phyloP scores from a whole-genome alignment of 1,140 invertebrate species.

The Zaprionus inermis region DNA sequence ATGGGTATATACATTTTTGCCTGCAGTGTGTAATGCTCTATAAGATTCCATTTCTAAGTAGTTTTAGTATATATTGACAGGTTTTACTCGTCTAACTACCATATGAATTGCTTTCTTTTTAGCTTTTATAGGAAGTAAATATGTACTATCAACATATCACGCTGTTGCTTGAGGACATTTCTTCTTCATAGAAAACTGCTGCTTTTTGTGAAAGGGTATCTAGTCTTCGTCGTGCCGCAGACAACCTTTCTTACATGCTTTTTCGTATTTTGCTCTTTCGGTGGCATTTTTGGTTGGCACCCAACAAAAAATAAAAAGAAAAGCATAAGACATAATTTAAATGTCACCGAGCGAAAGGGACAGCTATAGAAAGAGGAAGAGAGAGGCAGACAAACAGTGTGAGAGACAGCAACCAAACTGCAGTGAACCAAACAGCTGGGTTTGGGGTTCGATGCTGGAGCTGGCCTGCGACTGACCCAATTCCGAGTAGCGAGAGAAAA shows the following conservation, averaged over 20 bases:
- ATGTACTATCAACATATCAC: no score
- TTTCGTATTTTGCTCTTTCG: conserved; percentile 42
- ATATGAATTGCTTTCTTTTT: no score
- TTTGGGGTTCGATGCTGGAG: conserved; percentile 8
- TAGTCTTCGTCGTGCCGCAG: neutral
- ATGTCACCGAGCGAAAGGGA: conserved; percentile 68
- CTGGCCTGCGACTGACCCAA: conserved; percentile 60
- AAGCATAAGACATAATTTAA: conserved; percentile 67
- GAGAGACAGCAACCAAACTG: neutral
- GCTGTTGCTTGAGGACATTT: no score
- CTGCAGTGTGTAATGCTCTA: neutral
- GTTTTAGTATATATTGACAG: no score
- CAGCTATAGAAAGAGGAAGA: conserved; percentile 11
- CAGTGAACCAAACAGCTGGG: conserved; percentile 35
- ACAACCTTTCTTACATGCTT: neutral
- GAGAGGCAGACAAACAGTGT: conserved; percentile 7
- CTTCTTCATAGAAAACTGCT: conserved; percentile 37
- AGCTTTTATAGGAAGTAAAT: no score
- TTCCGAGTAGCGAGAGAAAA: conserved; percentile 51
- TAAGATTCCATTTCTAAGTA: no score
- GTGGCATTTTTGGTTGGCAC: conserved; percentile 65
- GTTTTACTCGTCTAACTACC: no score
- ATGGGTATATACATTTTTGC: neutral
- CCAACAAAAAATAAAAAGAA: conserved; percentile 32
- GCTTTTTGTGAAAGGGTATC: neutral